Evolutionary conservation across 2,888 invertebrate genomes (phyloP), one percentile per base, ranked within the genome.

Genomic region (Leptinotarsa rubiginosa): DNA sequence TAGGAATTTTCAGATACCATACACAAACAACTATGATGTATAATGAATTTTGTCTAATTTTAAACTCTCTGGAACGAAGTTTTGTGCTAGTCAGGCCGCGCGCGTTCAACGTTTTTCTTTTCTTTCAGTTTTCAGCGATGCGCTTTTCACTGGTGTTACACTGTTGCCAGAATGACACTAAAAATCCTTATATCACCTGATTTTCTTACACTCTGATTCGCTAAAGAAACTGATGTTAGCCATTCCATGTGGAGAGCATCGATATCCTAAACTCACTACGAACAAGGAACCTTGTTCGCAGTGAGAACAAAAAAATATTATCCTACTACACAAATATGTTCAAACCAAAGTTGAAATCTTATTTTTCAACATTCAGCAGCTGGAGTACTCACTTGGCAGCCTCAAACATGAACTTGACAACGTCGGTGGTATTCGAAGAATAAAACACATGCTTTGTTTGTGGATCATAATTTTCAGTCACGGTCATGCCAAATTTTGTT

Each of bases 11-110:
- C 65, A 62, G 72, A 59, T 47, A 41, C 41, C 41, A 47, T n/a
- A 31, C 50, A 70, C 73, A 65, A 70, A 70, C 59, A 77, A 78
- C 75, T 59, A 65, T 65, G 70, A 73, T 70, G 75, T 80, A 75
- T 77, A 76, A 80, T 81, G 80, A 83, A 83, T 81, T 85, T 84
- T 79, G 78, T 82, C 86, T 86, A 86, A 86, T 81, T 86, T 86
- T 86, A 86, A 85, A 85, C 85, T 78, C 79, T 77, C 80, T 77
- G 79, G 77, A 80, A 70, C 78, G 76, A 68, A 69, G 67, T 78
- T 78, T 72, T 73, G 67, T 72, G 77, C 73, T 70, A 65, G 66
- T 69, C 22, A 67, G 70, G 73, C 74, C 79, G 77, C 81, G 77
- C 73, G 76, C 74, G 74, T 59, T 76, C 66, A 73, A 64, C 70